Conservation (phyloP, 35 echinoderm and acorn worm genomes). For the Ophiothrix spiculata region DNA sequence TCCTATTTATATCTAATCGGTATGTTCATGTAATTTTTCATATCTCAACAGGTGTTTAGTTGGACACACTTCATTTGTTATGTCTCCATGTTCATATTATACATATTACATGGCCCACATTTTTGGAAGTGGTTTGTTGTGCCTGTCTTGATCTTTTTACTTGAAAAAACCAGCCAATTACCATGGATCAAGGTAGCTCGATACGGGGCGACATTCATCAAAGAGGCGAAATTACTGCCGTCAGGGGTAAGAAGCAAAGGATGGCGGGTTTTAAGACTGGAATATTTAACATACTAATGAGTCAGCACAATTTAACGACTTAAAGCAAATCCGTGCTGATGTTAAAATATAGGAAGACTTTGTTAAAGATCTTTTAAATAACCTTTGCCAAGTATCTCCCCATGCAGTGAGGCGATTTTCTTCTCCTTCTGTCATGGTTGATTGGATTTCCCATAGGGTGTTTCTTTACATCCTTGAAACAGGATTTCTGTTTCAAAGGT, state of each 20-base stretch:
- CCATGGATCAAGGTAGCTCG: conserved; percentile 70
- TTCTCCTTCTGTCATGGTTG: too few relatives aligned
- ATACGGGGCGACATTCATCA: conserved; percentile 87
- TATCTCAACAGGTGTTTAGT: conserved; percentile 72
- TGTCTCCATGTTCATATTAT: conserved; percentile 67
- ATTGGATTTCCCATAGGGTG: too few relatives aligned
- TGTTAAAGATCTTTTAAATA: too few relatives aligned
- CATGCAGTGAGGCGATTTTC: too few relatives aligned
- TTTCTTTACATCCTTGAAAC: too few relatives aligned
- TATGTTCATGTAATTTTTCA: not conserved
- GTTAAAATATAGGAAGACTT: too few relatives aligned
- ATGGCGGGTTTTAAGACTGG: too few relatives aligned
- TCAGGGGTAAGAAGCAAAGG: conserved; percentile 98
- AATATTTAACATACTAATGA: too few relatives aligned
- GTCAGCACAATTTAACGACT: too few relatives aligned
- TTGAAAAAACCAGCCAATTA: conserved; percentile 80
- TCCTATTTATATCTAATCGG: not conserved
- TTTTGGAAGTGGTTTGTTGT: conserved; percentile 86
- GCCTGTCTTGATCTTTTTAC: conserved; percentile 70
- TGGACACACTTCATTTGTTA: conserved; percentile 88
- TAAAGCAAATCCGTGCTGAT: too few relatives aligned
- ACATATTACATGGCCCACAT: conserved; percentile 79
- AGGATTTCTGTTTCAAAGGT: too few relatives aligned
- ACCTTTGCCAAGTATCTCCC: too few relatives aligned
- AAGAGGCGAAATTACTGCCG: conserved; percentile 86